A percentile compares a stretch with the other conserved stretches of the same genome.
Conservation (phyloP, 2,888 invertebrate genomes). For the Ctena decussata region DNA sequence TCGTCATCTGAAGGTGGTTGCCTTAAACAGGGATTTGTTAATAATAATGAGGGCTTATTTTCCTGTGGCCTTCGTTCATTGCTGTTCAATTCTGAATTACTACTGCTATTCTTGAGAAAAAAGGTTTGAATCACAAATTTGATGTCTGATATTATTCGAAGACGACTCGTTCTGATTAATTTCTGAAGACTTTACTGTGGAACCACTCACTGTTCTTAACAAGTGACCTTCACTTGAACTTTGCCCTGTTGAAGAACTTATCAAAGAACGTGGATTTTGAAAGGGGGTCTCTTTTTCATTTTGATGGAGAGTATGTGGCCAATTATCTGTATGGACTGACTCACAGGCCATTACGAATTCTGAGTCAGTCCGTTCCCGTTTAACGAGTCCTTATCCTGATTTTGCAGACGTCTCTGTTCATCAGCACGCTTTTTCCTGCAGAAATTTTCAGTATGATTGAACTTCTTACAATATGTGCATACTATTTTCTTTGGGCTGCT, state of each 20-base stretch:
- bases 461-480: neutral
- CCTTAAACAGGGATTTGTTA: neutral
- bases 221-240: too few relatives aligned
- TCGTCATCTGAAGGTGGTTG: neutral
- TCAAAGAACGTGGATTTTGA: too few relatives aligned
- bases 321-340: neutral
- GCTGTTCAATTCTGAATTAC: too few relatives aligned
- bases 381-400: neutral
- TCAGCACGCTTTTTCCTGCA: neutral
- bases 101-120: too few relatives aligned
- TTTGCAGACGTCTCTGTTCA: neutral
- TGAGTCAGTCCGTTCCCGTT: slow-evolving; percentile 1
- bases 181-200: too few relatives aligned
- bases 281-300: neutral
- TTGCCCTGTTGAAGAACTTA: too few relatives aligned
- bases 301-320: neutral
- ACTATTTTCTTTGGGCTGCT: neutral
- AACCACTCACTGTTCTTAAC: too few relatives aligned
- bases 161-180: too few relatives aligned
- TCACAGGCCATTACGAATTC: neutral
- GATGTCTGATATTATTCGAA: too few relatives aligned
- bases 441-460: neutral
- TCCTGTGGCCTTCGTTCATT: too few relatives aligned
- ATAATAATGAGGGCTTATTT: too few relatives aligned
- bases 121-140: too few relatives aligned